Base-by-base conservation (phyloP, 2,113 vertebrate species). In the Gallinago media region DNA sequence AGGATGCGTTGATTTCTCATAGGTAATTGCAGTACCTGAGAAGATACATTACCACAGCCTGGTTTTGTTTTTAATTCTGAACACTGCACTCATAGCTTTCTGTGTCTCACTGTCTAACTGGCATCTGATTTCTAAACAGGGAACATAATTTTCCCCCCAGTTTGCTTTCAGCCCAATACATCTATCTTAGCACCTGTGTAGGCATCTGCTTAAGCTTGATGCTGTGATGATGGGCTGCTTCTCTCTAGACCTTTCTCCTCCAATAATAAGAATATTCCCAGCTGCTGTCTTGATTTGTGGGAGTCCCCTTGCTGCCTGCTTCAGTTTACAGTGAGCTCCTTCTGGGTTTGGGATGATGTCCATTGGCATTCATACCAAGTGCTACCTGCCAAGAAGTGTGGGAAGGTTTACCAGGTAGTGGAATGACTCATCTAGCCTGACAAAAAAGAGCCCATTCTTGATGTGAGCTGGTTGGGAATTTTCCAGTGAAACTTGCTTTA, bases 401-500 rank as follows among this genome's bases (percentile, higher is more conserved):
- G 79, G 79, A 92, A 70, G 70, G n/a, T 19, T 66, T 94, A 72
- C 86, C 82, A 87, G 31, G 46, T 91, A 67, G 54, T 91, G 42
- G 55, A 50, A 29, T 74, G 44, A 55, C 73, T 91, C 55, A 84
- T 84, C 44, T 70, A 73, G 61, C 61, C 88, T 20, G 44, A 65
- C 42, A 52, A 88, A 84, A 25, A 91, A 79, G 78, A 79, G 44
- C 44, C 44, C 44, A 22, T 88, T 94, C 73, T 84, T 75, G 67
- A 54, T 70, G 49, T 70, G 38, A 79, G n/a, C 38, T 70, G 44
- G 8, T 29, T 88, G 74, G 55, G 73, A 88, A 54, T 70, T 94
- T 94, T 91, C 88, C 84, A 85, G 67, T 84, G 67, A 70, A 94
- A 85, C 49, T 80, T 52, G 26, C 49, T 70, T 79, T 84, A 42